Percentiles rank a stretch among this genome's conserved stretches.
Conservation (phyloP, 2,797 vertebrate species). For the Bucorvus abyssinicus region DNA sequence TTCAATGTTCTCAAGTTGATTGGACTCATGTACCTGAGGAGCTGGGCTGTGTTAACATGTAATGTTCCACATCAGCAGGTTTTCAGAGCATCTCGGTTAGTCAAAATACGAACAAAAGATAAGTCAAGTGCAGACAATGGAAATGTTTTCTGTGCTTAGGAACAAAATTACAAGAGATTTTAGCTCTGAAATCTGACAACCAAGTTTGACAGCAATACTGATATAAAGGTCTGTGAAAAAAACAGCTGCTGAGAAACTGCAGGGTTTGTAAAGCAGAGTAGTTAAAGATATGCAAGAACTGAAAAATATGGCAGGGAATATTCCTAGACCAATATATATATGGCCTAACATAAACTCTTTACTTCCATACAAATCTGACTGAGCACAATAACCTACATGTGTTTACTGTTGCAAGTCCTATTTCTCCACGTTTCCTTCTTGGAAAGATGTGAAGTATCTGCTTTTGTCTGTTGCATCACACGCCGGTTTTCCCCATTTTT, state of each 20-base stretch:
- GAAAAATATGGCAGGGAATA: neutral
- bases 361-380: neutral
- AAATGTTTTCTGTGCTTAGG: neutral
- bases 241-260: neutral
- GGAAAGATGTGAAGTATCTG: neutral
- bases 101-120: neutral
- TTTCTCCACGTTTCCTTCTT: neutral
- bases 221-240: neutral
- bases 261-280: neutral
- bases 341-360: neutral
- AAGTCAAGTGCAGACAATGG: neutral
- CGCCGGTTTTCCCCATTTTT: neutral
- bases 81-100: slow-evolving; percentile 94
- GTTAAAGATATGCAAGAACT: neutral
- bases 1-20: slow-evolving; percentile 95
- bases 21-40: slow-evolving; percentile 96
- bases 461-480: neutral
- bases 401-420: neutral
- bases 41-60: slow-evolving; percentile 97
- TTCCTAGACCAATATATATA: neutral
- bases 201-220: neutral
- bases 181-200: neutral
- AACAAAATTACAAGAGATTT: neutral
- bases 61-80: slow-evolving; percentile 98
- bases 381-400: neutral